A percentile compares a stretch with the other conserved stretches of the same genome.
These are phyloP conservation scores for Tachycineta bicolor DNA, from an alignment of 2,113 vertebrate genomes.

Conservation along the genomic window DNA sequence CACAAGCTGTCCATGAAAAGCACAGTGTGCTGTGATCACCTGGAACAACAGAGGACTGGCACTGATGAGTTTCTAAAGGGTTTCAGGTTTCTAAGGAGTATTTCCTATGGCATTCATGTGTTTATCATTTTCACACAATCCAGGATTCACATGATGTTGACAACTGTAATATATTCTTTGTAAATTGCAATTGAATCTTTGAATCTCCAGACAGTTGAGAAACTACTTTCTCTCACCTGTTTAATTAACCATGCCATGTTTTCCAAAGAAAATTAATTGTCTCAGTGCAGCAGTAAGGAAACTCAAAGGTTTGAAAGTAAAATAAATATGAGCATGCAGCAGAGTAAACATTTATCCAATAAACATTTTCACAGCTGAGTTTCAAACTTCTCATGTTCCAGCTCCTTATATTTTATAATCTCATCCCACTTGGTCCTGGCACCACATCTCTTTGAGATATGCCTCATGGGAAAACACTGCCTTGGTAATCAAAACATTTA, in stretches of 20 bases:
- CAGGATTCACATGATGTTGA: slow-evolving; percentile 23
- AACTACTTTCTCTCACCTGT: slow-evolving; percentile 47
- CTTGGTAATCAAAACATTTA: slow-evolving; percentile 65
- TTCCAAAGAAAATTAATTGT: slow-evolving; percentile 61
- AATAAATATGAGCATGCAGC: slow-evolving; percentile 14
- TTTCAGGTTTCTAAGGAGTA: neutral
- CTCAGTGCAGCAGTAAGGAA: slow-evolving; percentile 29
- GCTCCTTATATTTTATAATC: slow-evolving; percentile 64
- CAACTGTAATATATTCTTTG: slow-evolving; percentile 51
- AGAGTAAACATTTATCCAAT: slow-evolving; percentile 42
- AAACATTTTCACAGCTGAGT: slow-evolving; percentile 71
- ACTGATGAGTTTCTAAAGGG: neutral
- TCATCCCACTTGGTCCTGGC: slow-evolving; percentile 56
- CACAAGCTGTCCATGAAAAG: neutral
- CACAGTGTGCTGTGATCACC: neutral
- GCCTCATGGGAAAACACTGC: slow-evolving; percentile 50
- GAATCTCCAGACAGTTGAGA: slow-evolving; percentile 43
- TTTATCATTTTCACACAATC: slow-evolving; percentile 34
- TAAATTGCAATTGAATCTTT: slow-evolving; percentile 7
- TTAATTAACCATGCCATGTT: slow-evolving; percentile 62
- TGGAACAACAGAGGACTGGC: neutral
- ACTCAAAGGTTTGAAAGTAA: slow-evolving; percentile 41
- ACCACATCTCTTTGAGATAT: slow-evolving; percentile 44
- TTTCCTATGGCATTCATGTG: neutral
- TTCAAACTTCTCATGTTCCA: slow-evolving; percentile 61